phyloP scores from a whole-genome alignment of 37 sponge, comb jelly and placozoan species.

The Theonella swinhoei region DNA sequence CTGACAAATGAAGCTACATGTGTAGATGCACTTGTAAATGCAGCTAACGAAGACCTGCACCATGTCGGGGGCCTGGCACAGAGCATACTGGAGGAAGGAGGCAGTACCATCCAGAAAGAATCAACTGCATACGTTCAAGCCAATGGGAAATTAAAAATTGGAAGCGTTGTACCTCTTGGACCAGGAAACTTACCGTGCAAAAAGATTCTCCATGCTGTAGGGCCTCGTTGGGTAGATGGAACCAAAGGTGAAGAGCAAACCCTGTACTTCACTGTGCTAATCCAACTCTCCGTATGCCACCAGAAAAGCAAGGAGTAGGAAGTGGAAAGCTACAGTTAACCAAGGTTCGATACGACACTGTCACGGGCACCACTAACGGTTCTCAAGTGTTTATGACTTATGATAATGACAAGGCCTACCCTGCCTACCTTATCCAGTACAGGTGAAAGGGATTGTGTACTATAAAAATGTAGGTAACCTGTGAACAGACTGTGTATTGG shows the following conservation, averaged over 20 bases:
- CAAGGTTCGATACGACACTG: conserved; percentile 76
- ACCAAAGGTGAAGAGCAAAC: conserved; percentile 16
- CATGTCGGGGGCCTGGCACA: conserved; percentile 78
- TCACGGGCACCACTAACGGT: conserved; percentile 70
- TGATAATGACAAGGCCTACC: conserved; percentile 82
- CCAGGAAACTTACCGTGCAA: conserved; percentile 73
- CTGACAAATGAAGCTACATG: conserved; percentile 50
- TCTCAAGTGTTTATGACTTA: conserved; percentile 80
- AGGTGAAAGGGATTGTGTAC: background rate
- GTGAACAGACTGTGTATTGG: too few species aligned
- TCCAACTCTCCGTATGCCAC: conserved; percentile 13
- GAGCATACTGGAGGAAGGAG: conserved; percentile 73
- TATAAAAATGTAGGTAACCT: too few species aligned
- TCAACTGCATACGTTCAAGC: conserved; percentile 26
- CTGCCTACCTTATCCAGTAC: conserved; percentile 82
- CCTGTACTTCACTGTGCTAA: conserved; percentile 38
- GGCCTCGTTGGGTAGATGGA: conserved; percentile 73
- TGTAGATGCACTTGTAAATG: conserved; percentile 82
- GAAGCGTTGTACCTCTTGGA: conserved; percentile 64
- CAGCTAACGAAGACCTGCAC: conserved; percentile 81
- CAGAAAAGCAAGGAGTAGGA: conserved; percentile 40
- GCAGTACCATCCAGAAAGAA: conserved; percentile 67
- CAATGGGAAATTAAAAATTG: conserved; percentile 41
- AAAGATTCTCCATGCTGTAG: conserved; percentile 81
- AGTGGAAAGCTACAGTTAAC: conserved; percentile 39